Evolutionary conservation across 2,797 vertebrate species (phyloP), one percentile per base, ranked within the genome.

Genomic region (Urocyon cinereoargenteus): DNA sequence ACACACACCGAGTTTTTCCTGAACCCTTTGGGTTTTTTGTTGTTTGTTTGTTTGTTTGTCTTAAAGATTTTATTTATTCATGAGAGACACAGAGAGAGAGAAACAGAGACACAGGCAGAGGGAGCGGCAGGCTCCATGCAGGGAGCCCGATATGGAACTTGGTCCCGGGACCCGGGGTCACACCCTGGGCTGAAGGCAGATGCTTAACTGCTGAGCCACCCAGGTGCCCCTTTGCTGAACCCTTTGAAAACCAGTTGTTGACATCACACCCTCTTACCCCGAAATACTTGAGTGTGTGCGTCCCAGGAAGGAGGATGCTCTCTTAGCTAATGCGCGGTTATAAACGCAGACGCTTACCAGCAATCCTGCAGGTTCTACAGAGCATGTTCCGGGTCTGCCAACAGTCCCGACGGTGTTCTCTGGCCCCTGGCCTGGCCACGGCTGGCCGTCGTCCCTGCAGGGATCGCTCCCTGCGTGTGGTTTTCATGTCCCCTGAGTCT

Each of bases 261-360:
- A 15, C 8, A 34, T 36, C 16, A 28, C 12, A 28, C 28, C n/a
- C 24, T 36, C 11, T 28, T n/a, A 19, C 79, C 79, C 31, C 31
- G 3, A 15, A 0, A 6, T 28, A 11, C 66, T 28, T 31, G 1
- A 3, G 28, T 0, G 22, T 9, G 3, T 14, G 6, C 49, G 10
- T 15, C 53, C 40, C 18, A 6, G n/a, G 53, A 21, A 28, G 2
- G 57, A 11, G 55, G 4, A 5, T 5, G 0, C 1, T 28, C 59
- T 51, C n/a, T 34, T 34, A 26, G 2, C 26, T 11, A 10, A 45
- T 4, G 2, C 3, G 5, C 34, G 8, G 0, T 16, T 51, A 10
- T 11, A 11, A 24, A 49, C 0, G 49, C 31, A 11, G 90, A 34
- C 5, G 8, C 1, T 1, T 5, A 6, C 6, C 9, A 2, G 21